Evolutionary conservation across 2,113 vertebrate genomes (phyloP).

Genomic region (Megaptera novaeangliae): DNA sequence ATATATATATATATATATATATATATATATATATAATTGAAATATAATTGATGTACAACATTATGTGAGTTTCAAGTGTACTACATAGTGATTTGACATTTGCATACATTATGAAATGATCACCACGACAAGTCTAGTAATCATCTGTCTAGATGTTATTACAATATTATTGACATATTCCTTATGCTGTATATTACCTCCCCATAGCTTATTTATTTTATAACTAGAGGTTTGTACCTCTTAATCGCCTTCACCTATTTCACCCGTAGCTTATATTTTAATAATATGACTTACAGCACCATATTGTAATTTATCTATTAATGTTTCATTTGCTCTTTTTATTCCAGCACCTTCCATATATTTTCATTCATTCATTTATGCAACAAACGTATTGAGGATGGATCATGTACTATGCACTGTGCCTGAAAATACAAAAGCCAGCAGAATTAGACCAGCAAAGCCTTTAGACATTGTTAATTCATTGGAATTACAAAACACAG

Average conservation of each 20-base stretch:
- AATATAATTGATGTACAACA: not conserved
- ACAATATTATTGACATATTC: not conserved
- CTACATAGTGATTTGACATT: not conserved
- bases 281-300: not conserved
- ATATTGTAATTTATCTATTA: not conserved
- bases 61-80: not conserved
- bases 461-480: not conserved
- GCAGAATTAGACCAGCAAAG: not conserved
- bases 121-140: not conserved
- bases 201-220: not conserved
- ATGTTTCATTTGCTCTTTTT: not conserved
- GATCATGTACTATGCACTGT: not conserved
- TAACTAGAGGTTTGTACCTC: not conserved
- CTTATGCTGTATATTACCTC: not conserved
- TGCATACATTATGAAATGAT: not conserved
- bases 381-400: not conserved
- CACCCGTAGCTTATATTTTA: not conserved
- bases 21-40: not conserved
- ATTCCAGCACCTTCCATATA: not conserved
- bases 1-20: not conserved
- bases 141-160: not conserved
- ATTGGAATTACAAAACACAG: not conserved
- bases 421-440: not conserved
- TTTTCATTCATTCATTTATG: constrained; percentile 10
- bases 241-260: not conserved